phyloP scores from a whole-genome alignment of 2,797 vertebrate species.

The Sandelia bainsii region DNA sequence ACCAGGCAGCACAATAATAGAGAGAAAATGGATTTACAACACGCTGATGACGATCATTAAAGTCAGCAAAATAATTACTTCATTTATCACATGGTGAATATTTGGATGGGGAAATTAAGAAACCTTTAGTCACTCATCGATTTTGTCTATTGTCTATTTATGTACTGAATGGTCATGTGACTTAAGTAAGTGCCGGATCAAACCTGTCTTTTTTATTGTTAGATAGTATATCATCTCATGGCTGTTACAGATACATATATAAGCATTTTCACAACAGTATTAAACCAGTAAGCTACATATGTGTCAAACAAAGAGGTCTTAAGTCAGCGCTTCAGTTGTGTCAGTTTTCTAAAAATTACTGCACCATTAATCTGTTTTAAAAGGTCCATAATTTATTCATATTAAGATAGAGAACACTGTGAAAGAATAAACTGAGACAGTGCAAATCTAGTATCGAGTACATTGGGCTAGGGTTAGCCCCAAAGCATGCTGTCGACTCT shows the following conservation, averaged over 20 bases:
- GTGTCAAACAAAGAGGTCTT: not conserved
- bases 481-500: slow-evolving; percentile 52
- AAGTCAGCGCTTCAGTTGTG: not conserved
- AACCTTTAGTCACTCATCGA: slow-evolving; percentile 13
- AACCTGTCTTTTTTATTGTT: not conserved
- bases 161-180: not conserved
- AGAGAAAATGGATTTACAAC: slow-evolving; percentile 49
- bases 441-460: slow-evolving; percentile 34
- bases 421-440: slow-evolving; percentile 11
- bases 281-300: slow-evolving; percentile 1
- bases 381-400: not conserved
- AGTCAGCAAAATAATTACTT: slow-evolving; percentile 67
- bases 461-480: slow-evolving; percentile 48
- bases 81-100: slow-evolving; percentile 37
- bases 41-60: slow-evolving; percentile 33
- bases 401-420: slow-evolving; percentile 14
- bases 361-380: not conserved
- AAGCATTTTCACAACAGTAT: not conserved
- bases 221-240: not conserved
- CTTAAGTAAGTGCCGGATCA: not conserved
- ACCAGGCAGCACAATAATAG: slow-evolving; percentile 64
- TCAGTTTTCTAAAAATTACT: not conserved
- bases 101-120: slow-evolving; percentile 17
- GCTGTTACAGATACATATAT: not conserved
- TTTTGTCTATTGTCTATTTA: slow-evolving; percentile 1